Evolutionary conservation across 2,888 invertebrate genomes (phyloP).

Genomic region (Iphiclides podalirius): DNA sequence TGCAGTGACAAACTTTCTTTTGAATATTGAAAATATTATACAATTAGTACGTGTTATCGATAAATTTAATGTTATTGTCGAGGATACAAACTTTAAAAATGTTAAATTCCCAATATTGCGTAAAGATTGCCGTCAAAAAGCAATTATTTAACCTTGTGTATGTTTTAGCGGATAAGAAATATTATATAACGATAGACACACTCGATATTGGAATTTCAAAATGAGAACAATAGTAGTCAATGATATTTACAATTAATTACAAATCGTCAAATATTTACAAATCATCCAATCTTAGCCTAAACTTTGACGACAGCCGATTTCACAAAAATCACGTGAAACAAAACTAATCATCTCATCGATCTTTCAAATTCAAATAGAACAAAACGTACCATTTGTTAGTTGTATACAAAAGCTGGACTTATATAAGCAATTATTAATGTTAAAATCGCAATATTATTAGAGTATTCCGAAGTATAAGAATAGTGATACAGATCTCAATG

Average conservation of each 20-base stretch:
- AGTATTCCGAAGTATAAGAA: neutral
- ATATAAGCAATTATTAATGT: conserved; percentile 1
- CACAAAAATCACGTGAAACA: too few species aligned
- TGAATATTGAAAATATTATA: too few species aligned
- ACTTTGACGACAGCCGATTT: neutral
- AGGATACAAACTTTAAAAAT: too few species aligned
- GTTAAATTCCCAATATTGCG: too few species aligned
- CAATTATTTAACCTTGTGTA: too few species aligned
- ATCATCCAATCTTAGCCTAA: neutral
- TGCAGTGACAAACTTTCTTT: too few species aligned
- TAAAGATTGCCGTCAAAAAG: too few species aligned
- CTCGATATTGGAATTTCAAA: neutral
- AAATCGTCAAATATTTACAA: conserved; percentile 6
- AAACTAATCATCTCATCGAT: too few species aligned
- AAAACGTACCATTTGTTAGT: conserved; percentile 3
- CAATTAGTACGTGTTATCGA: too few species aligned
- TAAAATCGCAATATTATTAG: neutral
- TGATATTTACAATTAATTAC: conserved; percentile 4
- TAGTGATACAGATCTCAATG: conserved; percentile 9
- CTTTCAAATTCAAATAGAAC: too few species aligned
- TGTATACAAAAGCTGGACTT: conserved; percentile 14
- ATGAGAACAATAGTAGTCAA: neutral
- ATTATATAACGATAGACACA: too few species aligned
- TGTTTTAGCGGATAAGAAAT: neutral
- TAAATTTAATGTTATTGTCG: too few species aligned